A percentile compares a stretch with the other conserved stretches of the same genome.
These are phyloP conservation scores for Meloidogyne chitwoodi DNA, from an alignment of 1,140 invertebrate species.

Conservation along the genomic window DNA sequence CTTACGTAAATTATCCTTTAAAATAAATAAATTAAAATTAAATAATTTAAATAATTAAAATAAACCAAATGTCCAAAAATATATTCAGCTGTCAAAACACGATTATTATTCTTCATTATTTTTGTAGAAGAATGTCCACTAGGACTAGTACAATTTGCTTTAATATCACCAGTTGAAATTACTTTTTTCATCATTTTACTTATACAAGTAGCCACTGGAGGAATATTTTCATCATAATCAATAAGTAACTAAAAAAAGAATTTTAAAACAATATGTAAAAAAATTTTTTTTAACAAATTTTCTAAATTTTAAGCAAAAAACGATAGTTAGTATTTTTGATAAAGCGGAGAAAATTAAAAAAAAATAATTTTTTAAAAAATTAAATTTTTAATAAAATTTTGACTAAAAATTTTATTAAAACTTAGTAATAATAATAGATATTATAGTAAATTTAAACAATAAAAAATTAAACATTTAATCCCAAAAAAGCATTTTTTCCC, in stretches of 20 bases:
- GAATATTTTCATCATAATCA: slow-evolving; percentile 15
- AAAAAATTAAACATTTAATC: no score
- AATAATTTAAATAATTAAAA: neutral
- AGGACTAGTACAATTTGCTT: neutral
- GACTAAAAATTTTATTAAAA: no score
- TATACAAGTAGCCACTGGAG: slow-evolving; percentile 4
- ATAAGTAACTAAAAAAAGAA: slow-evolving; percentile 8
- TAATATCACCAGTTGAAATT: neutral
- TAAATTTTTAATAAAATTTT: no score
- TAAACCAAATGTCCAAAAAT: slow-evolving; percentile 18
- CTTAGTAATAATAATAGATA: no score
- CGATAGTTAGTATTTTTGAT: no score
- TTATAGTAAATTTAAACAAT: no score
- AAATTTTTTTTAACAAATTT: no score
- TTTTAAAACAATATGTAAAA: neutral
- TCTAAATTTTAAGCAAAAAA: no score
- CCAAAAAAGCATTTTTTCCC: no score
- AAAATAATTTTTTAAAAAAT: no score
- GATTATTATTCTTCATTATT: neutral
- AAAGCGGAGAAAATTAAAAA: no score
- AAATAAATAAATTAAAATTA: neutral
- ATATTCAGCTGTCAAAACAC: slow-evolving; percentile 8
- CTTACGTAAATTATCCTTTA: slow-evolving; percentile 11
- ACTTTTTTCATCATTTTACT: neutral
- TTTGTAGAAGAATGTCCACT: neutral